Conservation (phyloP, 1,140 invertebrate species). For the Lordiphosa clarofinis region DNA sequence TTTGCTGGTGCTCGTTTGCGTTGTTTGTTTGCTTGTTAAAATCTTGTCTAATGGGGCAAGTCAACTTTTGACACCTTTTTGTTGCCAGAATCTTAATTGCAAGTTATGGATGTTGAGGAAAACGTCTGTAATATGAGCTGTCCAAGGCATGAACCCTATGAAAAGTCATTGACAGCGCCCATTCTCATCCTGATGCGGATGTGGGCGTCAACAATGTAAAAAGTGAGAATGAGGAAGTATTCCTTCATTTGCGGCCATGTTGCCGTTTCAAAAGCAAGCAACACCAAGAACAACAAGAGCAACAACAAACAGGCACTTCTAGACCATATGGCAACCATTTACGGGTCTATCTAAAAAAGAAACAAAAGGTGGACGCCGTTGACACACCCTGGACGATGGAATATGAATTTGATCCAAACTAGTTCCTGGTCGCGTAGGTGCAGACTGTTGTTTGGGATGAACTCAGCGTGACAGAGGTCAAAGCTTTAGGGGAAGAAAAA, state of each 20-base stretch:
- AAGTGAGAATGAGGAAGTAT: conserved; percentile 7
- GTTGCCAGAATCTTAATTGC: conserved; percentile 43
- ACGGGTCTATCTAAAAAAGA: conserved; percentile 19
- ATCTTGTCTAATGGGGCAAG: conserved; percentile 51
- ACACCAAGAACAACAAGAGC: conserved; percentile 15
- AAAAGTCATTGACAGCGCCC: conserved; percentile 62
- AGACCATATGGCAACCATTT: conserved; percentile 62
- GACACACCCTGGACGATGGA: conserved; percentile 16
- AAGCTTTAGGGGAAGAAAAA: too few species aligned
- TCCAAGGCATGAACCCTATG: conserved; percentile 52
- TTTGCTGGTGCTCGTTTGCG: conserved; percentile 35
- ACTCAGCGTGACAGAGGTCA: too few species aligned
- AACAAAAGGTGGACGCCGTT: conserved; percentile 6
- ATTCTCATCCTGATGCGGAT: conserved; percentile 1
- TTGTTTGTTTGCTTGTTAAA: conserved; percentile 45
- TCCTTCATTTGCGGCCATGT: conserved; percentile 60
- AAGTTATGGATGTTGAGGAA: conserved; percentile 51
- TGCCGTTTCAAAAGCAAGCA: conserved; percentile 64
- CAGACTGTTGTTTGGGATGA: too few species aligned
- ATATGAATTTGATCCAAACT: too few species aligned
- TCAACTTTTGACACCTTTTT: conserved; percentile 32
- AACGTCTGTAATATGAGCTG: conserved; percentile 48
- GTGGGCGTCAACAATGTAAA: conserved; percentile 28
- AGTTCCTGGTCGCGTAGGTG: too few species aligned
- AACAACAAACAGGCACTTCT: conserved; percentile 24